Percentiles rank a stretch among this genome's conserved stretches.
Evolutionary conservation across 92 coral and sea anemone genomes (phyloP).

Genomic region (Scolanthus callimorphus): DNA sequence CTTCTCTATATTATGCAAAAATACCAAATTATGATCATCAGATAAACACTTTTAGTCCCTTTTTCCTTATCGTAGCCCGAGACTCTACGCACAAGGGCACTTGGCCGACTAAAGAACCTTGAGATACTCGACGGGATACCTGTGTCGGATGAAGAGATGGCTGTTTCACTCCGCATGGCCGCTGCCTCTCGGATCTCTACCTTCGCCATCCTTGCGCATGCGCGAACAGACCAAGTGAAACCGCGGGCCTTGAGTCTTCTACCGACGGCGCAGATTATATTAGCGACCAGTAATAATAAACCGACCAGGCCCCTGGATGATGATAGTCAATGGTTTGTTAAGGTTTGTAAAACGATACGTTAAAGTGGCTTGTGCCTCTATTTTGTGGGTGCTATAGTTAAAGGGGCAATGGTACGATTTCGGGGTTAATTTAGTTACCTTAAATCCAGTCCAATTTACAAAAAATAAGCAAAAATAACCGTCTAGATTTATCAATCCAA

Average conservation of each 20-base stretch:
- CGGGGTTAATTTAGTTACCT: too few species aligned
- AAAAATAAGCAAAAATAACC: too few species aligned
- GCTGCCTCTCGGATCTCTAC: conserved; percentile 92
- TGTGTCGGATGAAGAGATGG: conserved; percentile 77
- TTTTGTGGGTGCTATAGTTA: too few species aligned
- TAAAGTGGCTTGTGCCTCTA: too few species aligned
- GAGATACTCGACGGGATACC: conserved; percentile 66
- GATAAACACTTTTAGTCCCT: too few species aligned
- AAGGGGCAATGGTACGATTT: too few species aligned
- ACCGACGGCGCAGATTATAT: conserved; percentile 72
- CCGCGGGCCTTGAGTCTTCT: conserved; percentile 81
- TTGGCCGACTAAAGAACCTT: conserved; percentile 82
- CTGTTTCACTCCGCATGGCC: conserved; percentile 80
- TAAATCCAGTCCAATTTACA: too few species aligned
- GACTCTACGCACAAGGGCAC: conserved; percentile 73
- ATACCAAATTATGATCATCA: too few species aligned
- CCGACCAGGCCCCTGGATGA: conserved; percentile 75
- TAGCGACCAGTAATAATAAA: conserved; percentile 68
- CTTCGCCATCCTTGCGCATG: conserved; percentile 88
- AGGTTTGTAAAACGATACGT: conserved; percentile 49
- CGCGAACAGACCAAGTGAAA: conserved; percentile 82
- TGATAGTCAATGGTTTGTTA: conserved; percentile 84
- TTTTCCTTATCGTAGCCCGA: conserved; percentile 57
- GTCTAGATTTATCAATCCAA: too few species aligned
- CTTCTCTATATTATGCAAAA: too few species aligned